Evolutionary conservation across 1,140 invertebrate species (phyloP).

Genomic region (Myzus persicae): DNA sequence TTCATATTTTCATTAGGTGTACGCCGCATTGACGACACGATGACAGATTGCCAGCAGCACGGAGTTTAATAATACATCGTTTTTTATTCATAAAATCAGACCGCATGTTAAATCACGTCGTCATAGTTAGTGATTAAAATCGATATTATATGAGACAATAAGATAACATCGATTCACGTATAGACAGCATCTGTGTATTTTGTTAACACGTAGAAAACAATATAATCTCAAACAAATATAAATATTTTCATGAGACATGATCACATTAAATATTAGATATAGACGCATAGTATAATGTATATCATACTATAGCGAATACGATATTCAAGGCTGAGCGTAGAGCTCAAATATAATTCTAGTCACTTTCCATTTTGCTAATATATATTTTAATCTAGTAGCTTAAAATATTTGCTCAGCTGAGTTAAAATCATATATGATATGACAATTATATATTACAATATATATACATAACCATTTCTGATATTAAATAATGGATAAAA

Average conservation of each 20-base stretch:
- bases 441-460: too few relatives aligned
- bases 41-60: neutral
- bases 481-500: neutral
- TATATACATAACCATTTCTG: too few relatives aligned
- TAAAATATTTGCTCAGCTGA: neutral
- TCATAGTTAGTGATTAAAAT: neutral
- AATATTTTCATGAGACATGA: neutral
- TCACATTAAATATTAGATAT: neutral
- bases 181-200: neutral
- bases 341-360: neutral
- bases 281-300: neutral
- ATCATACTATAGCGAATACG: neutral
- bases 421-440: too few relatives aligned
- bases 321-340: neutral
- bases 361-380: slow-evolving; percentile 1
- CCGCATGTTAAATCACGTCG: neutral
- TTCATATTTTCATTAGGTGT: slow-evolving; percentile 1
- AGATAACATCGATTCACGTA: neutral
- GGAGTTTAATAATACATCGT: neutral
- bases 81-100: slow-evolving; percentile 9
- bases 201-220: neutral
- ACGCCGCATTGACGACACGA: neutral
- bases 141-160: neutral
- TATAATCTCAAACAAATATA: neutral
- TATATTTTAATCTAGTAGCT: neutral